phyloP scores from a whole-genome alignment of 2,888 invertebrate genomes.

The Eristalis pertinax region DNA sequence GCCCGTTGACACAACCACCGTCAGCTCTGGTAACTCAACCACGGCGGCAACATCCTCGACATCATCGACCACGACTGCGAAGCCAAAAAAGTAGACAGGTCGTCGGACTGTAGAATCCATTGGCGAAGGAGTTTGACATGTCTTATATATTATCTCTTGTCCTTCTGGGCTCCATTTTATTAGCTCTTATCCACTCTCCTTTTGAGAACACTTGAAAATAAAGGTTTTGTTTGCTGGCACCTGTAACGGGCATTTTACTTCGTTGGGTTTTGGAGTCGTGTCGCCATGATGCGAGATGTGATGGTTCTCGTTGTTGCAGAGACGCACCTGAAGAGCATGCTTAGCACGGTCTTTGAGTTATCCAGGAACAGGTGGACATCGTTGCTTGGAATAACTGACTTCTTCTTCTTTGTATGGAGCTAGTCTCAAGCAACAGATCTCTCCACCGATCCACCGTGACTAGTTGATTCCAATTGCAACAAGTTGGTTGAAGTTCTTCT shows the following conservation, averaged over 20 bases:
- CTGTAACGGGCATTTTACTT: background rate
- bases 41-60: background rate
- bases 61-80: background rate
- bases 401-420: too few species aligned
- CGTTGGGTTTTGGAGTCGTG: background rate
- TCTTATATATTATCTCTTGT: conserved; percentile 11
- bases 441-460: too few species aligned
- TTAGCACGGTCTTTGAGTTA: too few species aligned
- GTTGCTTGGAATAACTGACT: too few species aligned
- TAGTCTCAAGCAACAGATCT: too few species aligned
- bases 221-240: background rate
- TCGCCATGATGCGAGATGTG: too few species aligned
- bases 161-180: background rate
- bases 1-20: conserved; percentile 9
- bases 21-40: background rate
- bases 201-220: background rate
- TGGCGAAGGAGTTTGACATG: background rate
- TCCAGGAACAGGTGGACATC: too few species aligned
- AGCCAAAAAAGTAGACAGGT: conserved; percentile 17
- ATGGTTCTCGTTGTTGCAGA: too few species aligned
- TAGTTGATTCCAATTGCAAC: too few species aligned
- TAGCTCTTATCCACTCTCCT: background rate
- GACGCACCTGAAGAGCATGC: too few species aligned
- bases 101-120: background rate
- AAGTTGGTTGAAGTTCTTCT: too few species aligned